Percentiles rank a stretch among this genome's conserved stretches.
Evolutionary conservation across 2,888 invertebrate species (phyloP).

Genomic region (Dicycla oo): DNA sequence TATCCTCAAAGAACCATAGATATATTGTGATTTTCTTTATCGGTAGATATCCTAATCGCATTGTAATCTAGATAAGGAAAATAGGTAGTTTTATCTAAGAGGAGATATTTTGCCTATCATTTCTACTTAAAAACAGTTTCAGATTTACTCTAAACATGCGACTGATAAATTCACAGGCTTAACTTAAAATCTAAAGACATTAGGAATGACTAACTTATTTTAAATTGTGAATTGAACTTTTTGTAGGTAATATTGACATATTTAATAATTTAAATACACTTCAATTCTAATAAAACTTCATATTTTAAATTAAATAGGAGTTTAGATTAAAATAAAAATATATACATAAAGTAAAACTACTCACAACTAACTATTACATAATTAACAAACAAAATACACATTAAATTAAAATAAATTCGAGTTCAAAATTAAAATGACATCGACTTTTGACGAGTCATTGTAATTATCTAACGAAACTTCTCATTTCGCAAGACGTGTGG

Average conservation of each 20-base stretch:
- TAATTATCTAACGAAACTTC: no score
- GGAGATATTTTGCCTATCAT: slow-evolving; percentile 16
- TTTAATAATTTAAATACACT: neutral
- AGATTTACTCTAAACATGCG: neutral
- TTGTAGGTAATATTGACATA: neutral
- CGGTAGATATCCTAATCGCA: slow-evolving; percentile 8
- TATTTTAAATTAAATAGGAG: neutral
- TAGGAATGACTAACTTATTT: neutral
- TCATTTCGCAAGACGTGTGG: neutral
- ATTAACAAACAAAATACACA: neutral
- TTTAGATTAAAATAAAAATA: neutral
- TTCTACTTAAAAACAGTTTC: slow-evolving; percentile 5
- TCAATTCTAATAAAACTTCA: neutral
- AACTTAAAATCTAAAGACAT: neutral
- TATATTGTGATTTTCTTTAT: slow-evolving; percentile 2
- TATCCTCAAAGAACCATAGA: neutral
- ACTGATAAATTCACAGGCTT: no score
- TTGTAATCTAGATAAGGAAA: slow-evolving; percentile 19
- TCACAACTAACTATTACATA: neutral
- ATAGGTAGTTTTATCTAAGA: slow-evolving; percentile 10
- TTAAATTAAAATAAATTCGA: neutral
- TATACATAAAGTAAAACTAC: no score
- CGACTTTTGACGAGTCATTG: neutral
- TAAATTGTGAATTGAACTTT: neutral
- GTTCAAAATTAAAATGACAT: neutral